Percentiles rank a stretch among this genome's conserved stretches.
Conservation (phyloP, 2,113 vertebrate species). For the Gymnogyps californianus region DNA sequence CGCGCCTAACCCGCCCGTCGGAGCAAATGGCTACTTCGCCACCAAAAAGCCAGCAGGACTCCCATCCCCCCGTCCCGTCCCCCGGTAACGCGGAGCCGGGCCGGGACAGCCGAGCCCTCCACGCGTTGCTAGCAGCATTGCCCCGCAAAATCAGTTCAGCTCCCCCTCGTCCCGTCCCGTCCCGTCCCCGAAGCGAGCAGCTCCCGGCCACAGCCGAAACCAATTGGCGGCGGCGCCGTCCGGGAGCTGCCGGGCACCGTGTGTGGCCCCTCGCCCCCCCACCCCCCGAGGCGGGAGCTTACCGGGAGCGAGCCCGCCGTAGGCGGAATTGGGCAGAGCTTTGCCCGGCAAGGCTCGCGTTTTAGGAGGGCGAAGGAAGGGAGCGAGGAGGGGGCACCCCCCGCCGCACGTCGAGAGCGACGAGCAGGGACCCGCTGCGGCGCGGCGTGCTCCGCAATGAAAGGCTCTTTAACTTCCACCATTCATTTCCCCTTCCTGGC, state of each 20-base stretch:
- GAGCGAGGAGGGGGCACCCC: neutral
- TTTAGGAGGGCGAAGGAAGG: neutral
- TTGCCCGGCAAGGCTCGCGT: neutral
- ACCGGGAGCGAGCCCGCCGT: neutral
- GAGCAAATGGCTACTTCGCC: neutral
- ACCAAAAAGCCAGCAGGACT: neutral
- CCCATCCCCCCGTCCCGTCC: rapidly evolving
- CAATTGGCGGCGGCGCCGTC: neutral
- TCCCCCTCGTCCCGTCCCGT: too few species aligned
- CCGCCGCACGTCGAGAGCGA: neutral
- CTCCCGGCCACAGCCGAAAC: neutral
- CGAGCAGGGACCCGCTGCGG: slow-evolving; percentile 8
- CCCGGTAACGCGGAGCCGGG: neutral
- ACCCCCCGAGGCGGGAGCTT: neutral
- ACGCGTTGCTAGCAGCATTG: too few species aligned
- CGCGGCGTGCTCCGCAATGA: slow-evolving; percentile 22
- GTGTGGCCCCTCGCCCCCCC: neutral
- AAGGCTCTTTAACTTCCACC: slow-evolving; percentile 51
- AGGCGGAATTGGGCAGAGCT: neutral
- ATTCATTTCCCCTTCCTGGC: slow-evolving; percentile 66
- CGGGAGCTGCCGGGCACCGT: neutral
- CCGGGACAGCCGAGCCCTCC: neutral
- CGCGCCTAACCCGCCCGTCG: neutral
- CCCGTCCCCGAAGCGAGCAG: neutral
- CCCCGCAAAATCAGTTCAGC: neutral